phyloP scores from a whole-genome alignment of 2,113 vertebrate species.

The Erythrocercus mccallii region DNA sequence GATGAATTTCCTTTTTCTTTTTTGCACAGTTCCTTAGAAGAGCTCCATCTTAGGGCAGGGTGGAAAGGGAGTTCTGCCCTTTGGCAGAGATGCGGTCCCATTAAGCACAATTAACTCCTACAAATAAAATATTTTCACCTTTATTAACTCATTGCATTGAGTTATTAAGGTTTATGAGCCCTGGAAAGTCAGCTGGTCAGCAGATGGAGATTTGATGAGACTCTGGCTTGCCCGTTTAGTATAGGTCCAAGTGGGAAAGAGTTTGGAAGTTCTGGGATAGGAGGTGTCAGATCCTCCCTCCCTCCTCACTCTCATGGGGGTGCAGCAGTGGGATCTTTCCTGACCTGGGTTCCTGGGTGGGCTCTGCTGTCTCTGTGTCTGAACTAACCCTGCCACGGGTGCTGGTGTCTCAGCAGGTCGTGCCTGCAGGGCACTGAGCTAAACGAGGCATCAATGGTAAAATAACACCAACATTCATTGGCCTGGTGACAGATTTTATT shows the following conservation, averaged over 20 bases:
- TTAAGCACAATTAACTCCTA: background rate
- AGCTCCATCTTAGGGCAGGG: background rate
- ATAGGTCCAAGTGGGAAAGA: too few species aligned
- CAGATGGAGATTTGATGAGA: background rate
- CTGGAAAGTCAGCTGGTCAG: background rate
- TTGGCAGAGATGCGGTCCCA: background rate
- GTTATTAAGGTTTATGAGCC: background rate
- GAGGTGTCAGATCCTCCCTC: background rate
- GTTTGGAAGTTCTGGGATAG: background rate
- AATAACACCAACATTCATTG: background rate
- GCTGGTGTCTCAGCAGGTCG: background rate
- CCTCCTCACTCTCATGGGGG: rapidly evolving
- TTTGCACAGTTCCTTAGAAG: background rate
- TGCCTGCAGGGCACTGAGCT: background rate
- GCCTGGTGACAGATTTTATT: background rate
- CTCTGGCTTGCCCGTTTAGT: background rate
- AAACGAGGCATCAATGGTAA: background rate
- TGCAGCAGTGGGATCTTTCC: background rate
- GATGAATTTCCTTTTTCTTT: background rate
- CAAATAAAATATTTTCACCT: background rate
- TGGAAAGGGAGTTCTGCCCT: background rate
- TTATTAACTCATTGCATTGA: background rate
- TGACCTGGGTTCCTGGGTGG: rapidly evolving
- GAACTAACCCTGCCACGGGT: rapidly evolving
- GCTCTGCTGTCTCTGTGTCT: background rate